A percentile compares a stretch with the other conserved stretches of the same genome.
phyloP scores from a whole-genome alignment of 2,113 vertebrate species.

The Eulacestoma nigropectus region DNA sequence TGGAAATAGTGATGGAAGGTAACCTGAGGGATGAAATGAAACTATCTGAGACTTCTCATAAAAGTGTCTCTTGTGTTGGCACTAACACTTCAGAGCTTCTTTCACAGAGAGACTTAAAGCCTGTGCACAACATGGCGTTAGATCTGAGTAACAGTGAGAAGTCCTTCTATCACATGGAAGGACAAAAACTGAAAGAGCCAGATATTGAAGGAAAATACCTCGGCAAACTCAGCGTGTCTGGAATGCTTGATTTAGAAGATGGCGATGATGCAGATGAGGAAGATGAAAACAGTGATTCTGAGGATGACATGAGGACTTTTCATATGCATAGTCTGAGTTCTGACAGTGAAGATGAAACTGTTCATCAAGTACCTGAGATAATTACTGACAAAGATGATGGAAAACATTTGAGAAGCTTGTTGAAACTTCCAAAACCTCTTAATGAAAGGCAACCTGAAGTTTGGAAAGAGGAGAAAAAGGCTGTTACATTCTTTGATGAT shows the following conservation, averaged over 20 bases:
- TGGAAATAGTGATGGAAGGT: not conserved
- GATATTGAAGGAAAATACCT: slow-evolving; percentile 92
- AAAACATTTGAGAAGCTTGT: slow-evolving; percentile 83
- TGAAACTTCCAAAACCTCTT: slow-evolving; percentile 72
- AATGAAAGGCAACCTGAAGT: not conserved
- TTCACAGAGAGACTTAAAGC: slow-evolving; percentile 28
- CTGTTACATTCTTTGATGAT: slow-evolving; percentile 92
- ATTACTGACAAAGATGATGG: slow-evolving; percentile 79
- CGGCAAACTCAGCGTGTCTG: slow-evolving; percentile 70
- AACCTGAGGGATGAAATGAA: slow-evolving; percentile 40
- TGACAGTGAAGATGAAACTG: slow-evolving; percentile 88
- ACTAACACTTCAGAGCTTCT: slow-evolving; percentile 74
- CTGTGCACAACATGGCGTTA: not conserved
- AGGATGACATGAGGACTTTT: slow-evolving; percentile 88
- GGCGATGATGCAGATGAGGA: slow-evolving; percentile 86
- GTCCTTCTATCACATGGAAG: slow-evolving; percentile 68
- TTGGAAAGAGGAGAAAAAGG: slow-evolving; percentile 74
- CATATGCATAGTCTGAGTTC: slow-evolving; percentile 86
- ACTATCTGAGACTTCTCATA: slow-evolving; percentile 7
- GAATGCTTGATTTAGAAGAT: slow-evolving; percentile 78
- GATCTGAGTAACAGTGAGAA: slow-evolving; percentile 63
- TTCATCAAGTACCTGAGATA: slow-evolving; percentile 83
- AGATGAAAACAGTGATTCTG: slow-evolving; percentile 95
- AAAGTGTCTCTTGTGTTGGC: slow-evolving; percentile 66
- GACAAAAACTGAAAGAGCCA: slow-evolving; percentile 86